A percentile compares a stretch with the other conserved stretches of the same genome.
phyloP scores from a whole-genome alignment of 2,797 vertebrate species.

The Huso huso region DNA sequence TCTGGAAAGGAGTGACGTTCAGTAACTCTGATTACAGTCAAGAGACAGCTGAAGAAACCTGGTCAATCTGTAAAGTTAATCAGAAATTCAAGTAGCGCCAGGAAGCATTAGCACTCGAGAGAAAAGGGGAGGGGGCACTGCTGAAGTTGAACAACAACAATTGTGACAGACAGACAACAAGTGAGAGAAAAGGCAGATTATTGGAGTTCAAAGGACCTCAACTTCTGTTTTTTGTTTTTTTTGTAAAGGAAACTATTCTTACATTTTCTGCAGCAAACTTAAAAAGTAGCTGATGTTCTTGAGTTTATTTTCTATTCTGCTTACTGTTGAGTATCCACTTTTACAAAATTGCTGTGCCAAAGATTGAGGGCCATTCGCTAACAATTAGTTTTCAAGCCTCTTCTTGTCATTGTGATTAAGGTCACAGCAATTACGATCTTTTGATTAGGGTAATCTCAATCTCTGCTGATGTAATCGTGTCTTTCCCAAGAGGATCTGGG shows the following conservation, averaged over 20 bases:
- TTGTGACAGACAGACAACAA: conserved; percentile 16
- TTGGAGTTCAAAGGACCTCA: neutral
- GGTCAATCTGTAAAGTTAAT: neutral
- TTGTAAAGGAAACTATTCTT: neutral
- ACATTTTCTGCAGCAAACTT: neutral
- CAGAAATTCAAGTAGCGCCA: neutral
- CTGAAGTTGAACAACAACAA: neutral
- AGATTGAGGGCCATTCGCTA: neutral
- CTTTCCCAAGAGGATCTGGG: conserved; percentile 5
- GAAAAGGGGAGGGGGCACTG: neutral
- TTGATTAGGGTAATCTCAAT: conserved; percentile 22
- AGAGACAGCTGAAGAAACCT: neutral
- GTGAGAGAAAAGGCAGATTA: neutral
- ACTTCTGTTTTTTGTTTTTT: neutral
- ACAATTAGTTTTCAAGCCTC: neutral
- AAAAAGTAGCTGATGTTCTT: neutral
- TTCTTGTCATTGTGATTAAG: conserved; percentile 6
- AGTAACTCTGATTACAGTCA: neutral
- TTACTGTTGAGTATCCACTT: conserved; percentile 1
- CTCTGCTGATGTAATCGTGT: conserved; percentile 18
- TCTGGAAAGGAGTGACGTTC: too few species aligned
- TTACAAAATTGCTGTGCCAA: neutral
- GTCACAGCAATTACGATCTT: conserved; percentile 12
- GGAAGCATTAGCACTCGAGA: neutral
- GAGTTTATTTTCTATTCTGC: neutral